Evolutionary conservation across 92 coral and sea anemone species (phyloP).

Genomic region (Epizoanthus ramosus): DNA sequence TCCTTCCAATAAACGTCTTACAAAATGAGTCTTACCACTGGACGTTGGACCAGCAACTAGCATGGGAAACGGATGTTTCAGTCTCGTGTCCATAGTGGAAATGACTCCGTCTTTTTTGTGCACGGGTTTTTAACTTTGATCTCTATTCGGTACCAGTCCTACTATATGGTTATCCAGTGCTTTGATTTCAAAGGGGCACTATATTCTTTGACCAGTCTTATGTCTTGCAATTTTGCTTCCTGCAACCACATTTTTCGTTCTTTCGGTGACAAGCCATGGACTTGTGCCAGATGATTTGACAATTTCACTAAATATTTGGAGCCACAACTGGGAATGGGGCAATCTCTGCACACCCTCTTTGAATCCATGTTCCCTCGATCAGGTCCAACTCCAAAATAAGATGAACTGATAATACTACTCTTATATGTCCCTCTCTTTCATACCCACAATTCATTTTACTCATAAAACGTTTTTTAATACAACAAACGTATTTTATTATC

Average conservation of each 20-base stretch:
- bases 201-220: slow-evolving; percentile 24
- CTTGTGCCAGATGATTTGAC: slow-evolving; percentile 50
- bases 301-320: slow-evolving; percentile 51
- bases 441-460: neutral
- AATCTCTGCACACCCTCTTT: slow-evolving; percentile 24
- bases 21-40: too few relatives aligned
- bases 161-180: neutral
- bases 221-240: slow-evolving; percentile 40
- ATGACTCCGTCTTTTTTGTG: neutral
- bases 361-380: slow-evolving; percentile 11
- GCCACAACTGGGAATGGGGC: slow-evolving; percentile 43
- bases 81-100: too few relatives aligned
- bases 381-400: neutral
- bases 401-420: neutral
- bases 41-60: too few relatives aligned
- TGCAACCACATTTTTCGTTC: slow-evolving; percentile 41
- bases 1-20: too few relatives aligned
- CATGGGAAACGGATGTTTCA: too few relatives aligned
- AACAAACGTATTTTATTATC: slow-evolving; percentile 10
- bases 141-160: slow-evolving; percentile 7
- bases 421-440: neutral
- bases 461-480: neutral
- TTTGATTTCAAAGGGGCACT: neutral
- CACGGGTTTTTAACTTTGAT: slow-evolving; percentile 9
- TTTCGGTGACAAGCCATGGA: neutral